A percentile compares a stretch with the other conserved stretches of the same genome.
phyloP scores from a whole-genome alignment of 1,140 invertebrate species.

The Brachystomella parvula region DNA sequence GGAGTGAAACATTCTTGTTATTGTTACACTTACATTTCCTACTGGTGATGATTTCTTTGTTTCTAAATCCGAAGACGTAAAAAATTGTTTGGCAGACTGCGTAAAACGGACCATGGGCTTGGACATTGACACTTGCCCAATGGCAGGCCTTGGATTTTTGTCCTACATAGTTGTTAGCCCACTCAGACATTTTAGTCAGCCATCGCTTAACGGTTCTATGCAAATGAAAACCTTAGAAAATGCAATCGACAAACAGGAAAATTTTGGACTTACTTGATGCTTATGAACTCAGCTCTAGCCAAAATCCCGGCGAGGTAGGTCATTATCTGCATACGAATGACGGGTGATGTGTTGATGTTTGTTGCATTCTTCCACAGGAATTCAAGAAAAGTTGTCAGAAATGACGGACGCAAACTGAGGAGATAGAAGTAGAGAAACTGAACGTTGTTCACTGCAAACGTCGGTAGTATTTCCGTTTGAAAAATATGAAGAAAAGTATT shows the following conservation, averaged over 20 bases:
- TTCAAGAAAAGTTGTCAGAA: conserved; percentile 38
- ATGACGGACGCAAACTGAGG: conserved; percentile 51
- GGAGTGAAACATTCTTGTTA: conserved; percentile 6
- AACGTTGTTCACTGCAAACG: conserved; percentile 62
- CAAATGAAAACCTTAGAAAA: conserved; percentile 25
- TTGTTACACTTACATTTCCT: conserved; percentile 57
- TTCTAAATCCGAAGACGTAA: conserved; percentile 78
- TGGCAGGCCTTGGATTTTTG: conserved; percentile 31
- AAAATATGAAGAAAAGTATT: conserved; percentile 52
- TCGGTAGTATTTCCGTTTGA: conserved; percentile 62
- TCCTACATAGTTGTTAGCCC: conserved; percentile 67
- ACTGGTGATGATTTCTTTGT: conserved; percentile 66
- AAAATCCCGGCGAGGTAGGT: conserved; percentile 68
- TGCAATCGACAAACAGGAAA: too few relatives aligned
- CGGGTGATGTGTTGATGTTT: conserved; percentile 54
- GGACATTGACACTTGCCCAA: conserved; percentile 48
- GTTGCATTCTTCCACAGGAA: conserved; percentile 67
- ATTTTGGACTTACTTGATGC: conserved; percentile 51
- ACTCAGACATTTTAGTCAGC: conserved; percentile 56
- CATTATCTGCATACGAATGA: conserved; percentile 61
- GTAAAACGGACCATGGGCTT: conserved; percentile 77
- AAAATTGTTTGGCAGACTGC: conserved; percentile 82
- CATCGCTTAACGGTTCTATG: conserved; percentile 56
- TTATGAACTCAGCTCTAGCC: conserved; percentile 58
- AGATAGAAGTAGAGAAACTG: conserved; percentile 73